These are phyloP conservation scores for Musca vetustissima DNA, from an alignment of 1,140 invertebrate species.

Conservation along the genomic window DNA sequence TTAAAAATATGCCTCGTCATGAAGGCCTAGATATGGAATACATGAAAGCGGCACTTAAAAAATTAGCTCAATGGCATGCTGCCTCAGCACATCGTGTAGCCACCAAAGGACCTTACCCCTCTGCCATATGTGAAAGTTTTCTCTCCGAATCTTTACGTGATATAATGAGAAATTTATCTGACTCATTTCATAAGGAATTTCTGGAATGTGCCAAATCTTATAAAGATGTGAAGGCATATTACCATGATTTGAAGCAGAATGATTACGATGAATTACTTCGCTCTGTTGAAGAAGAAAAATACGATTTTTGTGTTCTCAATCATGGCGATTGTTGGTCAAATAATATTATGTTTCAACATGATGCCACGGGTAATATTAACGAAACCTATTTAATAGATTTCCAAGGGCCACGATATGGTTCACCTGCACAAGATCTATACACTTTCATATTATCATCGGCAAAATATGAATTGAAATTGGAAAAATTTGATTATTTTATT, in stretches of 20 bases:
- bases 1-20: constrained; percentile 60
- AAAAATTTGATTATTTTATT: constrained; percentile 41
- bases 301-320: constrained; percentile 62
- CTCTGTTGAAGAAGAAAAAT: constrained; percentile 36
- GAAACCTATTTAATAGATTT: constrained; percentile 48
- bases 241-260: neutral
- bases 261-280: constrained; percentile 31
- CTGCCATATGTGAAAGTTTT: constrained; percentile 4
- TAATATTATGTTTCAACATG: constrained; percentile 65
- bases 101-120: constrained; percentile 36
- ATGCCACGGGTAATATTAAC: constrained; percentile 46
- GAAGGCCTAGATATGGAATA: constrained; percentile 59
- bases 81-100: constrained; percentile 50
- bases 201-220: constrained; percentile 24
- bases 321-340: constrained; percentile 63
- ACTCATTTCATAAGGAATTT: neutral
- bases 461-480: constrained; percentile 40
- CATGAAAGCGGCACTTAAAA: constrained; percentile 57
- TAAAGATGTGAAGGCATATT: neutral
- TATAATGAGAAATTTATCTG: neutral
- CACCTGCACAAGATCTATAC: constrained; percentile 37
- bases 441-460: constrained; percentile 44
- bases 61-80: constrained; percentile 62
- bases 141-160: neutral
- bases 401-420: constrained; percentile 39